Percentiles rank a stretch among this genome's conserved stretches.
These are phyloP conservation scores for Sorex fumeus DNA, from an alignment of 2,113 vertebrate species.

Conservation along the genomic window DNA sequence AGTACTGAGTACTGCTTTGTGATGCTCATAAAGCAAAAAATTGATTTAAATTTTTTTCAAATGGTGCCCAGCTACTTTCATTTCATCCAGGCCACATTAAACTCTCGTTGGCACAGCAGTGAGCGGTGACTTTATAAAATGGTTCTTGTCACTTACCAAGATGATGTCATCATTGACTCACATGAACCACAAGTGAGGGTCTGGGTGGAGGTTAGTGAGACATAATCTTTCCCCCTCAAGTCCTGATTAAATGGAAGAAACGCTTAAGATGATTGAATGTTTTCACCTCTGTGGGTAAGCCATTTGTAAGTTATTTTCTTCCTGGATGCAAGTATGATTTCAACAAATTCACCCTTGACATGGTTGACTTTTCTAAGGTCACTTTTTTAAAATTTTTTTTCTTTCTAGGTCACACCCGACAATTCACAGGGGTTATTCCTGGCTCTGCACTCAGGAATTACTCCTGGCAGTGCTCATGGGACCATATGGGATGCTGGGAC, in stretches of 20 bases:
- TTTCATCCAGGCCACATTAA: neutral
- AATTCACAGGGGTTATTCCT: no score
- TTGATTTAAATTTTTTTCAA: no score
- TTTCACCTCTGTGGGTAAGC: constrained; percentile 31
- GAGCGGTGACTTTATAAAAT: constrained; percentile 3
- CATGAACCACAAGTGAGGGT: neutral
- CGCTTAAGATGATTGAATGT: neutral
- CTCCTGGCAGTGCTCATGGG: no score
- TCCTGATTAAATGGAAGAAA: neutral
- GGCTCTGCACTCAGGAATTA: no score
- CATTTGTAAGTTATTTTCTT: constrained; percentile 5
- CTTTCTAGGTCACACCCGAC: no score
- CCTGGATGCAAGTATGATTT: neutral
- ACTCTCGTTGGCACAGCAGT: neutral
- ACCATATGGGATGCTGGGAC: no score
- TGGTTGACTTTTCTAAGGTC: constrained; percentile 17
- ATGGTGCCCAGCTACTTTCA: no score
- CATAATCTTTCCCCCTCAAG: neutral
- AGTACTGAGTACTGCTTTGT: no score
- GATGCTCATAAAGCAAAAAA: no score
- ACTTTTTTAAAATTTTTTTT: no score
- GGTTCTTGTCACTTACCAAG: neutral
- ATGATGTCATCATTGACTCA: neutral
- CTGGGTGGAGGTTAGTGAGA: neutral
- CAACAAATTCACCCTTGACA: constrained; percentile 29